phyloP scores from a whole-genome alignment of 2,113 vertebrate genomes.

The Ciconia boyciana region DNA sequence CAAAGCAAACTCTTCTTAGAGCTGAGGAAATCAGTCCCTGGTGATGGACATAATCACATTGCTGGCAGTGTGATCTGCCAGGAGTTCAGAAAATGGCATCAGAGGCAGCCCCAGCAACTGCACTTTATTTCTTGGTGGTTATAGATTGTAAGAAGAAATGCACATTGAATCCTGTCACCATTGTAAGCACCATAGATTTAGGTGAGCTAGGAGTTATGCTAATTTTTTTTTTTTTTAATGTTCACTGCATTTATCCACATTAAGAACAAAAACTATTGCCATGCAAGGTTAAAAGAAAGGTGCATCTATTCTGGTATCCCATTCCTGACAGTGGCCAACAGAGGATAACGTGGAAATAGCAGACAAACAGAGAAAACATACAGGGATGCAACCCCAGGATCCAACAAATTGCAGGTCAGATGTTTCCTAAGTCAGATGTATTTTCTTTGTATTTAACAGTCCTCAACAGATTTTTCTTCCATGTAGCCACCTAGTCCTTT shows the following conservation, averaged over 20 bases:
- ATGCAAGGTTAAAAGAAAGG: neutral
- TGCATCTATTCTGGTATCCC: neutral
- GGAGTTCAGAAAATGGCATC: neutral
- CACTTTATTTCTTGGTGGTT: neutral
- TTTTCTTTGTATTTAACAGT: neutral
- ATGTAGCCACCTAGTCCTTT: neutral
- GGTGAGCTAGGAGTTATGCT: neutral
- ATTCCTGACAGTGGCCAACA: neutral
- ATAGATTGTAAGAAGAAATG: neutral
- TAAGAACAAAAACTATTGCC: neutral
- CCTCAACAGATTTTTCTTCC: neutral
- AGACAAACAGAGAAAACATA: neutral
- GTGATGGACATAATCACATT: neutral
- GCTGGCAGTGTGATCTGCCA: neutral
- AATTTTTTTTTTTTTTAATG: neutral
- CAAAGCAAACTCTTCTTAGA: neutral
- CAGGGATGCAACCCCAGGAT: neutral
- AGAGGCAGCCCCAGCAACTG: neutral
- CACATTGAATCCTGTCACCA: neutral
- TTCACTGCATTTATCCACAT: neutral
- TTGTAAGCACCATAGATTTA: neutral
- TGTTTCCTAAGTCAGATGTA: neutral
- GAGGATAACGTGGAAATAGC: neutral
- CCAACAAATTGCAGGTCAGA: neutral
- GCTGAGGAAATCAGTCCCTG: neutral